phyloP scores from a whole-genome alignment of 2,888 invertebrate species.

The Orthonychiurus folsomi region DNA sequence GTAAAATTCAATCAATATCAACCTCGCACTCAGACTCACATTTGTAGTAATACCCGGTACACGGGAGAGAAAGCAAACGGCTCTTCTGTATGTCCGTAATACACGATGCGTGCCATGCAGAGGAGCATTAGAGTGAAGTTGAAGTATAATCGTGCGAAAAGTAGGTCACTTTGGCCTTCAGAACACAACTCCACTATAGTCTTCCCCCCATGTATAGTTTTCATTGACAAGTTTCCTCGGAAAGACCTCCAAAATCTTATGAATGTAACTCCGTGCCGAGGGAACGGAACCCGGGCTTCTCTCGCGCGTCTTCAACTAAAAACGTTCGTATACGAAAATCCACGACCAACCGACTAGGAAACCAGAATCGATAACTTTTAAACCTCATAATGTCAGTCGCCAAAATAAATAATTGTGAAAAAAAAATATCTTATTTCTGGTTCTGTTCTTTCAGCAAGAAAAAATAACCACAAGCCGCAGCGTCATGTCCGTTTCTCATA shows the following conservation, averaged over 20 bases:
- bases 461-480: background rate
- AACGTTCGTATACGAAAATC: too few species aligned
- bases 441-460: background rate
- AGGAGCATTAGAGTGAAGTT: background rate
- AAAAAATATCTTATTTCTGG: too few species aligned
- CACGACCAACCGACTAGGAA: background rate
- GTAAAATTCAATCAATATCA: background rate
- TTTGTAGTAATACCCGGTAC: too few species aligned
- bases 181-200: background rate
- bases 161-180: conserved; percentile 1
- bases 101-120: background rate
- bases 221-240: background rate
- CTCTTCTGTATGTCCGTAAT: too few species aligned
- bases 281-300: background rate
- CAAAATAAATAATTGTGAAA: background rate
- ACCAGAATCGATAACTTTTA: background rate
- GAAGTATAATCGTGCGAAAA: background rate
- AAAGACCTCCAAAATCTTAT: conserved; percentile 1
- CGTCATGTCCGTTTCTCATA: too few species aligned
- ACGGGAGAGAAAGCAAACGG: too few species aligned
- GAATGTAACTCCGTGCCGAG: background rate
- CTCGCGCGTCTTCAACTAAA: too few species aligned
- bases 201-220: background rate
- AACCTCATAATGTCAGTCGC: background rate
- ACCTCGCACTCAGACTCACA: background rate